phyloP scores from a whole-genome alignment of 2,888 invertebrate genomes.

The Hypena proboscidalis region DNA sequence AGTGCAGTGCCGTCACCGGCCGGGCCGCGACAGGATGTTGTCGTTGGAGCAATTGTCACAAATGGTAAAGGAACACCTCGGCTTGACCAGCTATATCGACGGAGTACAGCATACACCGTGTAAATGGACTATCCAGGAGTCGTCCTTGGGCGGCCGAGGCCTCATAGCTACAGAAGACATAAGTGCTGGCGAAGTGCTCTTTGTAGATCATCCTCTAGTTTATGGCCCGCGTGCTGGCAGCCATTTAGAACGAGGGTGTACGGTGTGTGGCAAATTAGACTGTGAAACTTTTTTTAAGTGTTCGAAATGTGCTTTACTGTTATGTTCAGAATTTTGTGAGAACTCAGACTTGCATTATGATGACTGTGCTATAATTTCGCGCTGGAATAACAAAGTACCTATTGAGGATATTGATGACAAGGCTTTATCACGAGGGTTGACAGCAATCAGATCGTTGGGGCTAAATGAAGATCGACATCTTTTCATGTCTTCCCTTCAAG shows the following conservation, averaged over 20 bases:
- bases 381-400: conserved; percentile 83
- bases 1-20: conserved; percentile 74
- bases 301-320: conserved; percentile 87
- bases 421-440: conserved; percentile 65
- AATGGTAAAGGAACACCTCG: conserved; percentile 77
- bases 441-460: conserved; percentile 70
- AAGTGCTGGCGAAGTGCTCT: conserved; percentile 88
- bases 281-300: conserved; percentile 79
- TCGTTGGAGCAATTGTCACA: conserved; percentile 79
- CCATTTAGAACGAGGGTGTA: conserved; percentile 86
- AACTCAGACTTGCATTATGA: conserved; percentile 82
- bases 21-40: conserved; percentile 80
- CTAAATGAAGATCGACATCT: conserved; percentile 76
- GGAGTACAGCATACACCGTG: conserved; percentile 56
- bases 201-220: conserved; percentile 89
- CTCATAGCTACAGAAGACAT: conserved; percentile 89
- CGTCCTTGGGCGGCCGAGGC: conserved; percentile 88
- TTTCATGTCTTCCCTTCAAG: conserved; percentile 81
- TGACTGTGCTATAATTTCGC: conserved; percentile 87
- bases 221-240: conserved; percentile 87
- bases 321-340: conserved; percentile 89
- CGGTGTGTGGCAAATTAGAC: conserved; percentile 86
- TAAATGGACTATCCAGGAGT: conserved; percentile 87
- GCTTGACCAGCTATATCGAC: conserved; percentile 56
- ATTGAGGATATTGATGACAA: conserved; percentile 68